Conservation (phyloP, 2,797 vertebrate species). For the Glossophaga mutica region DNA sequence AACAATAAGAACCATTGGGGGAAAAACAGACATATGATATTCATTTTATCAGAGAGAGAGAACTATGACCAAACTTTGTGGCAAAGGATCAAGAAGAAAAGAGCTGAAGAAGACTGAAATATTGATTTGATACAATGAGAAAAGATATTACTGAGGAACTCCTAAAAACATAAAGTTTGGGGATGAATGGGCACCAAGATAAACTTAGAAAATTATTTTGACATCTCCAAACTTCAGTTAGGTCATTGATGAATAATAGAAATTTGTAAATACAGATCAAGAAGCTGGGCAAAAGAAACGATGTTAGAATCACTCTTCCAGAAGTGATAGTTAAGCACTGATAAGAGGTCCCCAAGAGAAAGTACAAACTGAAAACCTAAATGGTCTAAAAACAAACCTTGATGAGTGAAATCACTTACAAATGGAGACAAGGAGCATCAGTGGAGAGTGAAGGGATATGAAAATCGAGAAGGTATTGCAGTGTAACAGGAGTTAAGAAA, state of each 20-base stretch:
- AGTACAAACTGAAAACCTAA: not conserved
- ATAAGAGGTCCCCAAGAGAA: not conserved
- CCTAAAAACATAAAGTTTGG: not conserved
- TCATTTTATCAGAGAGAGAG: not conserved
- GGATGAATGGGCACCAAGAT: not conserved
- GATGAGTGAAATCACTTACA: not conserved
- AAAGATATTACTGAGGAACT: not conserved
- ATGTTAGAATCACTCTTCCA: not conserved
- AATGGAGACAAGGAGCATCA: not conserved
- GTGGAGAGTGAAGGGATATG: too few species aligned
- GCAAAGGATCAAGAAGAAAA: not conserved
- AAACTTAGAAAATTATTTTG: not conserved
- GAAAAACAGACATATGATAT: not conserved
- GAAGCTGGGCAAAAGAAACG: not conserved
- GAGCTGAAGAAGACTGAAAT: not conserved
- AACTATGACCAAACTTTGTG: not conserved
- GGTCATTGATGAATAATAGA: not conserved
- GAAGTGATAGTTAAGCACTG: not conserved
- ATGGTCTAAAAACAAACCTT: not conserved
- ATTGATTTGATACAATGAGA: not conserved
- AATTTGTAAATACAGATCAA: not conserved
- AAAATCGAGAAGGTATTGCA: not conserved
- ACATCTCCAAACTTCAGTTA: not conserved
- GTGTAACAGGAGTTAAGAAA: not conserved
- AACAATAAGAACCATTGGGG: not conserved